Conservation (phyloP, 2,797 vertebrate genomes). For the Podarcis lilfordi region DNA sequence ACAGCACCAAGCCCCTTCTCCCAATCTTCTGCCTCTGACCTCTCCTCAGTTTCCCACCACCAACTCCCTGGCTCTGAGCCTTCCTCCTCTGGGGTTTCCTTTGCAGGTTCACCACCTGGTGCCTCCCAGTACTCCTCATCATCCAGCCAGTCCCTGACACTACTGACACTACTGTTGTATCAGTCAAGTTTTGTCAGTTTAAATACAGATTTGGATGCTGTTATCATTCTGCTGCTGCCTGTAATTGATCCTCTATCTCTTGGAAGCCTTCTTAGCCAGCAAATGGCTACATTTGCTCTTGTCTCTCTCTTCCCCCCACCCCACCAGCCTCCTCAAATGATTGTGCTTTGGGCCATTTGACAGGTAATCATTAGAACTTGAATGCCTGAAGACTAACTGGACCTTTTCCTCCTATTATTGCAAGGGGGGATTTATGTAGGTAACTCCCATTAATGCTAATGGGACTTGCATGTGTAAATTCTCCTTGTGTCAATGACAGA, state of each 20-base stretch:
- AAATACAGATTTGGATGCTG: constrained; percentile 37
- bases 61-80: no score
- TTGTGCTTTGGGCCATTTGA: constrained; percentile 73
- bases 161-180: not conserved
- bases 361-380: constrained; percentile 73
- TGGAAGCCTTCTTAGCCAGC: constrained; percentile 44
- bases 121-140: no score
- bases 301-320: constrained; percentile 16
- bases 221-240: constrained; percentile 50
- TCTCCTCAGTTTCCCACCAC: no score
- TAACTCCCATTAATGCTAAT: constrained; percentile 73
- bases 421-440: constrained; percentile 65
- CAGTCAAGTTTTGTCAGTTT: constrained; percentile 26
- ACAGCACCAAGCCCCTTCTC: no score
- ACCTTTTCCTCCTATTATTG: constrained; percentile 61
- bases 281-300: constrained; percentile 66
- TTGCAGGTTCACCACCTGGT: no score
- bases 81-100: no score
- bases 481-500: constrained; percentile 68
- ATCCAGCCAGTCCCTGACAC: no score
- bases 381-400: constrained; percentile 59
- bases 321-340: constrained; percentile 40
- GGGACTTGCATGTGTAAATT: constrained; percentile 73
- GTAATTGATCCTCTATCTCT: constrained; percentile 55
- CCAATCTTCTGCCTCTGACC: no score